Base-by-base conservation (phyloP, 2,888 invertebrate species). In the Lithophane leautieri region DNA sequence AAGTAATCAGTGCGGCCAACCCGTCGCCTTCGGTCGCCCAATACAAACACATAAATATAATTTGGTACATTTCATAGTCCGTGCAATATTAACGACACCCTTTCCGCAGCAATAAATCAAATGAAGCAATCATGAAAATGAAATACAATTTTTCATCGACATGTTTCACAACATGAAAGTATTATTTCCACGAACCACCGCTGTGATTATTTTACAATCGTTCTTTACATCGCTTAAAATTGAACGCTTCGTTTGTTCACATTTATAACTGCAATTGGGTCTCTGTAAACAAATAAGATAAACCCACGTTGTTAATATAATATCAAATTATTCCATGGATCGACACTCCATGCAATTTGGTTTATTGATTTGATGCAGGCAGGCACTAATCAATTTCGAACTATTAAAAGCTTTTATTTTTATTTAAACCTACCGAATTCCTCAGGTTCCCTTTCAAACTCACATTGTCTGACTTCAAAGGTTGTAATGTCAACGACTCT, bases 1-100 rank as follows among this genome's bases (percentile, higher is more conserved):
- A 95, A 93, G 93, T 94, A 94, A 95, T 95, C 94, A 95, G 93
- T 87, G 92, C 88, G 89, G 89, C 90, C 91, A 90, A 87, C 89
- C 89, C 82, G 82, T 84, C 82, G 81, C 79, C 79, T 71, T 78
- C 79, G 66, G 76, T 77, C 78, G 76, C 78, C 79, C 75, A 80
- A 83, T 78, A 87, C 79, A 85, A 82, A 82, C 80, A 86, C 83
- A 87, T 83, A 78, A 83, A 85, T 85, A 79, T 76, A 82, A 82
- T 84, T 85, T 84, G 82, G 76, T 88, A 84, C 85, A 87, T 87
- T 81, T 77, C 80, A 77, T 78, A 82, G 82, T 78, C 63, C 81
- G 67, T 84, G 86, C 86, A 89, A 87, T 89, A 89, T 89, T 90
- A 88, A 88, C 84, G 85, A 85, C 85, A 86, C 81, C 88, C 84